Base-by-base conservation (phyloP, 2,888 invertebrate species). In the Lumbricus terrestris region DNA sequence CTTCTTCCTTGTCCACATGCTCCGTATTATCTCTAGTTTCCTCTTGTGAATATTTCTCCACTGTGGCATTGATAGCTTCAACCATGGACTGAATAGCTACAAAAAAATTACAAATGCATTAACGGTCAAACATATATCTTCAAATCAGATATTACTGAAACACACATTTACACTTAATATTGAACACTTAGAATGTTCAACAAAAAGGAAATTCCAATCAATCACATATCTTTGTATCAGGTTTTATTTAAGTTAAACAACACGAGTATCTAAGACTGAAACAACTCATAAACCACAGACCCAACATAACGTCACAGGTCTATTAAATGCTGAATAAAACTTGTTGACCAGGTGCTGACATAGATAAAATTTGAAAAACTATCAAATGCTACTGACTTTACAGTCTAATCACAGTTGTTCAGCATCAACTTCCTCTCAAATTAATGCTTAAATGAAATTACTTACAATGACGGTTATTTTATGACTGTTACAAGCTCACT, bases 1-100 rank as follows among this genome's bases (percentile, higher is more conserved):
- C 69, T 47, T 47, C 47, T 69, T 69, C 13, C 29, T 69, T 69
- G 29, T 69, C 29, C 69, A 69, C 69, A 69, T n/a, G n/a, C 29
- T 69, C n/a, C n/a, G 29, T n/a, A n/a, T n/a, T n/a, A n/a, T 69
- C n/a, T 69, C 29, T 69, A 5, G 69, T n/a, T 69, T 69, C 69
- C 69, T 85, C 85, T 35, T 85, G 85, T 35, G 85, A 85, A 37
- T 85, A 85, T 85, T 85, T 85, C 20, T 16, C 35, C 34, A 85
- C 85, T 34, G 85, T 85, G 85, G 85, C 85, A 85, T 85, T 23
- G 35, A 85, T 85, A 1, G 85, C 85, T 34, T 85, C 85, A 85
- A 85, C 34, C 85, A 85, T 85, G 0, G 85, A 85, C 85, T 85
- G 35, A 85, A 85, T 35, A 37, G 85, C 85, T 85, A 35, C n/a